Evolutionary conservation across 2,797 vertebrate genomes (phyloP).

Genomic region (Melanogrammus aeglefinus): DNA sequence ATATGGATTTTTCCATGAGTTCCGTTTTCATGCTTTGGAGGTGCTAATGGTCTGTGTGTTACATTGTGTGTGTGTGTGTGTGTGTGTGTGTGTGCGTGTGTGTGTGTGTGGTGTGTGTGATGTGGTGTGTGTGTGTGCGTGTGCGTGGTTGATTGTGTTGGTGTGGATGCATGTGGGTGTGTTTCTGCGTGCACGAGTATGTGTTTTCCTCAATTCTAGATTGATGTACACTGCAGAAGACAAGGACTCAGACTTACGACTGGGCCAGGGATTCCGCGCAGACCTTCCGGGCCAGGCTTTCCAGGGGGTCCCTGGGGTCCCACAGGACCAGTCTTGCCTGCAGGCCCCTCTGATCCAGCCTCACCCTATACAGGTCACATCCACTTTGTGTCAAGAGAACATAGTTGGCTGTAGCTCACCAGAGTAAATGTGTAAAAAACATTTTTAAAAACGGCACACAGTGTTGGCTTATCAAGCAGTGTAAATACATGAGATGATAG

Average conservation of each 20-base stretch:
- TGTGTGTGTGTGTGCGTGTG: slow-evolving; percentile 4
- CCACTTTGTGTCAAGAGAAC: too few species aligned
- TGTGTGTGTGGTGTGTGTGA: slow-evolving; percentile 14
- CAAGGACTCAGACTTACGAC: slow-evolving; percentile 77
- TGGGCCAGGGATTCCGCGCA: slow-evolving; percentile 94
- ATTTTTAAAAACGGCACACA: not conserved
- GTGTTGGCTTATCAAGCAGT: too few species aligned
- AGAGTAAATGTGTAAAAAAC: not conserved
- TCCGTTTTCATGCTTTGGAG: slow-evolving; percentile 50
- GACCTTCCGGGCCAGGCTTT: slow-evolving; percentile 93
- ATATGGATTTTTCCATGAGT: slow-evolving; percentile 69
- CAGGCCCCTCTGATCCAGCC: slow-evolving; percentile 86
- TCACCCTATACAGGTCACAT: slow-evolving; percentile 79
- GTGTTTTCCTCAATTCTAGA: slow-evolving; percentile 5
- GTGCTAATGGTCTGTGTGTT: slow-evolving; percentile 10
- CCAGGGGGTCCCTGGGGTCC: slow-evolving; percentile 94
- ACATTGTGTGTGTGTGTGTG: slow-evolving; percentile 26
- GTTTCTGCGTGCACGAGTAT: not conserved
- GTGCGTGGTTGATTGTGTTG: too few species aligned
- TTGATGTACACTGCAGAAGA: not conserved
- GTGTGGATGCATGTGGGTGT: not conserved
- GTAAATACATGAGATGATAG: not conserved
- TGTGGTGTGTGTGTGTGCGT: not conserved
- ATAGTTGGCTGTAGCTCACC: not conserved
- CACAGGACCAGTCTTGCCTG: slow-evolving; percentile 96